Base-by-base conservation (phyloP, 2,888 invertebrate genomes). In the Flexamia atlantica region DNA sequence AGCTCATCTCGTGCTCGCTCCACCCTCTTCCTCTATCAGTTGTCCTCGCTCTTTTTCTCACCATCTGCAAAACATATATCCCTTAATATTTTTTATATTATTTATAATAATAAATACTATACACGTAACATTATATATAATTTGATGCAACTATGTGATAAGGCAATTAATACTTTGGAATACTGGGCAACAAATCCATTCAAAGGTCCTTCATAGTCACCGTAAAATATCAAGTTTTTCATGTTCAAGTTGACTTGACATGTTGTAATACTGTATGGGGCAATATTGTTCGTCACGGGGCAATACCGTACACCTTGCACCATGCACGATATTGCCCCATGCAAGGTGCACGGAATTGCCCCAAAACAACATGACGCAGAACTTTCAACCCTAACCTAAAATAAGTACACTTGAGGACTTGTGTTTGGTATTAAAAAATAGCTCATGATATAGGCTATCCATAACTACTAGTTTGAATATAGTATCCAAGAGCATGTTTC, bases 41-140 rank as follows among this genome's bases (percentile, higher is more conserved):
- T 46, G 79, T 79, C 53, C 53, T 10, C 17, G 25, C 1, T 79
- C 79, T 46, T 46, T 79, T 9, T 50, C 53, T 14, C 53, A 53
- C 79, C 79, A 79, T 79, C 79, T 79, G 53, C 28, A 50, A 79
- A 79, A 68, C 32, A 72, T 36, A 72, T 36, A 72, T 40, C 3
- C 10, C 3, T 40, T 12, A 12, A 72, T 36, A 36, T 72, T 32
- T 20, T 72, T 32, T 20, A 30, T 30, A 30, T 32, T 72, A 30
- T 32, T 32, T 72, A 32, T 14, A 30, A 12, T 32, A 7, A 72
- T 14, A 72, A 32, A 30, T 32, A 64, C n/a, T 72, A 72, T 72
- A 72, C 32, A 72, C n/a, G n/a, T 72, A 72, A 72, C 3, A 72
- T 72, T 72, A 2, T 72, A 32, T 72, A 72, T 72, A 12, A 72